These are phyloP conservation scores for Orcinus orca DNA, from an alignment of 2,113 vertebrate species.

Conservation along the genomic window DNA sequence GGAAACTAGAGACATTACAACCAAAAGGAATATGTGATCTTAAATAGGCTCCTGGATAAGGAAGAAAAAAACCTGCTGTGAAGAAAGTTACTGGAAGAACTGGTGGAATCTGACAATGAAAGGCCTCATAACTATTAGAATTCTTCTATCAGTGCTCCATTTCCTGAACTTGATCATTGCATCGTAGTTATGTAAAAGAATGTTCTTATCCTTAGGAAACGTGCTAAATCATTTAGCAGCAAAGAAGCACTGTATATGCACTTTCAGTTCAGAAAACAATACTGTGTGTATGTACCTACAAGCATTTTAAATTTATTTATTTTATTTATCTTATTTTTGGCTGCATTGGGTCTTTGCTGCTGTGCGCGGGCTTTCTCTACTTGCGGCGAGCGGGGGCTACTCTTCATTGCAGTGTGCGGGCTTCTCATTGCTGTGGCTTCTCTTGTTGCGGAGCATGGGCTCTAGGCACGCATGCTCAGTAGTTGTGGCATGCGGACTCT, in stretches of 20 bases:
- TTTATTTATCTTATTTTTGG: too few species aligned
- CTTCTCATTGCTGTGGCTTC: too few species aligned
- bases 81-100: neutral
- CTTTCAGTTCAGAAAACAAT: neutral
- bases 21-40: neutral
- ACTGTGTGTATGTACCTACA: neutral
- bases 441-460: too few species aligned
- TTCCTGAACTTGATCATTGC: neutral
- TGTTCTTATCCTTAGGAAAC: neutral
- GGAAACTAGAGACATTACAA: neutral
- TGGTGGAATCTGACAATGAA: neutral
- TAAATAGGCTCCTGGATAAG: neutral
- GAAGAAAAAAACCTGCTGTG: neutral
- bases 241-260: neutral
- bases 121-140: neutral
- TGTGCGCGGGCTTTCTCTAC: too few species aligned
- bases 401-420: too few species aligned
- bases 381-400: too few species aligned
- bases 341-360: too few species aligned
- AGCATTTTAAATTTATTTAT: neutral
- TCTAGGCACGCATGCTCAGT: too few species aligned
- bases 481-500: too few species aligned
- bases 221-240: neutral
- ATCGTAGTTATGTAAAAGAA: neutral
- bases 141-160: neutral